Evolutionary conservation across 2,888 invertebrate genomes (phyloP).

Genomic region (Agelastica alni): DNA sequence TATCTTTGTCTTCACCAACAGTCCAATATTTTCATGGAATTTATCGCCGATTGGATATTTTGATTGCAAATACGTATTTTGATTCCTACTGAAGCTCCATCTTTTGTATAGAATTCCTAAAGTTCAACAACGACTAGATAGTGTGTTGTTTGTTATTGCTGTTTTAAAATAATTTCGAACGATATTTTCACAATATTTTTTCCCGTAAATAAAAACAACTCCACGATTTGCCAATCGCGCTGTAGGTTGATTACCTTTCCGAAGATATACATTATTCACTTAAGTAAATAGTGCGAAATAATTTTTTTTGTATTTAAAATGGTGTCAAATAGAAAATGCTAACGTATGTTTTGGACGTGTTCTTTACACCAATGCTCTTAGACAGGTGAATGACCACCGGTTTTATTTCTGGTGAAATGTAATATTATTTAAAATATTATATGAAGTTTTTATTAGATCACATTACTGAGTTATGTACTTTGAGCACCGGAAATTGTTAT

Average conservation of each 20-base stretch:
- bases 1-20: too few species aligned
- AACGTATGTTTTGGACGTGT: conserved; percentile 44
- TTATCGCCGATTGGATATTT: too few species aligned
- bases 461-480: conserved; percentile 1
- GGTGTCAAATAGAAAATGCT: conserved; percentile 44
- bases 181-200: conserved; percentile 38
- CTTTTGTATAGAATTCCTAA: too few species aligned
- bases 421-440: conserved; percentile 23
- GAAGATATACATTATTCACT: conserved; percentile 17
- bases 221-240: conserved; percentile 28
- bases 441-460: conserved; percentile 1
- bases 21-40: too few species aligned
- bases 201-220: conserved; percentile 35
- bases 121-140: too few species aligned
- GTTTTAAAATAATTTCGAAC: conserved; percentile 27
- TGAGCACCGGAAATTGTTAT: conserved; percentile 11
- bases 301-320: conserved; percentile 34
- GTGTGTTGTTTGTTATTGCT: neutral
- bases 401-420: conserved; percentile 22
- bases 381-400: conserved; percentile 34
- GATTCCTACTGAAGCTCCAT: too few species aligned
- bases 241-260: conserved; percentile 36
- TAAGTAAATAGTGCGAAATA: conserved; percentile 10
- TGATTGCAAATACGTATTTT: too few species aligned
- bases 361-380: conserved; percentile 33